Base-by-base conservation (phyloP, 1,140 invertebrate genomes). In the Pararge aegeria region DNA sequence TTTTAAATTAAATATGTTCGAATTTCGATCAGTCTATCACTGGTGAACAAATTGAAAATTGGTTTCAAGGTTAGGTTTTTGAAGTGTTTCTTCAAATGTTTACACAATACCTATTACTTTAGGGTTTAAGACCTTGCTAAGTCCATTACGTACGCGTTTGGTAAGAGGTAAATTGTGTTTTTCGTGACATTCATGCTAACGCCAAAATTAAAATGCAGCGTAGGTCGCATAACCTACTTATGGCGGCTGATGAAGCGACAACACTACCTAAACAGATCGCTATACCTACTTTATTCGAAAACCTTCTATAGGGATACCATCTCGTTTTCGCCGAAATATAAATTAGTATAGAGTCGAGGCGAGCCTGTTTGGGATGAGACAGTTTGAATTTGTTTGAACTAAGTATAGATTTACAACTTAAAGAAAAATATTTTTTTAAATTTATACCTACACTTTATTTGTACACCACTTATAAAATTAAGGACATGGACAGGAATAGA, bases 221-320 rank as follows among this genome's bases (percentile, higher is more conserved):
- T 70, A 70, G 68, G 68, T 48, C 63, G 68, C 57, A 58, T 70
- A 70, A 70, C 68, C 68, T 61, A 70, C 68, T 66, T 70, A 64
- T 67, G 56, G 55, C 37, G 24, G 40, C 19, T 53, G 65, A 65
- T 49, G 50, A 58, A 29, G 60, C 58, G 58, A 67, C 61, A 64
- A 64, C 72, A 55, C 68, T 70, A 74, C 56, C 51, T 64, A 67
- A 64, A 75, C 70, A 72, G 70, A 78, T 76, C 68, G 63, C 72
- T 73, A 70, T 62, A 72, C n/a, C n/a, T n/a, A 61, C 66, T 62
- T 50, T 68, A 66, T 72, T 68, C 55, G 66, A 56, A 68, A 75
- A 58, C 54, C 50, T 53, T 24, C 24, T 5, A 24, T 49, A 49
- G 3, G 20, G 13, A 20, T 16, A 49, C 46, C 21, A 49, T 49